Base-by-base conservation (phyloP, 2,113 vertebrate genomes). In the Ahaetulla prasina region DNA sequence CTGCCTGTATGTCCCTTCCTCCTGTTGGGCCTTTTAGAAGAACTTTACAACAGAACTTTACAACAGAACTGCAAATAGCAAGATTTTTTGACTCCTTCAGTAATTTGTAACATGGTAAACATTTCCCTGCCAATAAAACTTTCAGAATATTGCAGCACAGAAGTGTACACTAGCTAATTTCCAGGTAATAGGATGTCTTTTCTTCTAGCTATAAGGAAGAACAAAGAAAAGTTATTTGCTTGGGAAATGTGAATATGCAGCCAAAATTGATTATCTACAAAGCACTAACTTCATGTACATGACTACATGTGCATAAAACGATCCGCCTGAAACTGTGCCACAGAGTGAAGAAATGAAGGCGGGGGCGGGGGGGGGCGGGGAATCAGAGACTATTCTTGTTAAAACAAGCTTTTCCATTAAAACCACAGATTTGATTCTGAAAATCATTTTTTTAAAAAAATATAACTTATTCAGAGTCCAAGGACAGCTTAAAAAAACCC, bases 341-440 rank as follows among this genome's bases (percentile, higher is more conserved):
- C 14, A 35, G 11, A n/a, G 30, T 68, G 30, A 68, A 68, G 60
- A 60, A 27, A 60, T 0, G 9, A 60, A 30, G 27, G 10, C 8
- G 10, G 3, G 25, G 10, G 2, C 2, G 1, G 0, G 1, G 10
- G 23, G 10, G 3, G 25, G 10, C 0, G 8, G 1, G 0, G 1
- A 0, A 35, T 5, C 63, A 35, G 63, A 16, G 30, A 68, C 30
- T 16, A 68, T 35, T 68, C 2, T n/a, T 68, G 4, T 35, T 16
- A 68, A 68, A 68, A 14, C 11, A 30, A 0, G 63, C 63, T 68
- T 68, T 35, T 68, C 14, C 14, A 68, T 68, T 68, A 60, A 60
- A 60, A 68, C 2, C 35, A 68, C 6, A 35, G 30, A 68, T 68
- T 68, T 68, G 30, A 35, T 35, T n/a, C 18, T 68, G 63, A 68